Evolutionary conservation across 2,113 vertebrate species (phyloP).

Genomic region (Thomomys bottae): DNA sequence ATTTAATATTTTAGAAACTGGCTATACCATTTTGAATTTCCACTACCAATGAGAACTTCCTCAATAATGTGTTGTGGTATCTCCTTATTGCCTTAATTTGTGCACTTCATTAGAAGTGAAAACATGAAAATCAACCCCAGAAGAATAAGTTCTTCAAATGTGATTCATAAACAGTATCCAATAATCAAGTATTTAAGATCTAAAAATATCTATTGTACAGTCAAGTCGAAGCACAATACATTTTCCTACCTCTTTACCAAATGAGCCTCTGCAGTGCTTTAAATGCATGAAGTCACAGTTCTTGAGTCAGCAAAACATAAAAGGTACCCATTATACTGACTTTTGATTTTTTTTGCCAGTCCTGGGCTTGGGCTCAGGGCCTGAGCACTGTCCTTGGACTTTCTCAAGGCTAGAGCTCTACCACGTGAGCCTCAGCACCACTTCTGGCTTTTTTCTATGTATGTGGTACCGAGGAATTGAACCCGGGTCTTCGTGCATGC

Average conservation of each 20-base stretch:
- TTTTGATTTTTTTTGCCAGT: slow-evolving; percentile 27
- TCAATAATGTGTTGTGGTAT: neutral
- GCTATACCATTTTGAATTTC: neutral
- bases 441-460: no score
- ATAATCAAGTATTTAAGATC: neutral
- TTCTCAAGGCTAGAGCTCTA: no score
- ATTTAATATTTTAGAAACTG: neutral
- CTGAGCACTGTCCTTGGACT: no score
- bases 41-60: neutral
- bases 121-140: neutral
- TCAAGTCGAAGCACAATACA: neutral
- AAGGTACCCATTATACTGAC: neutral
- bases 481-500: no score
- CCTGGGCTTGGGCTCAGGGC: no score
- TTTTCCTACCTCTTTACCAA: neutral
- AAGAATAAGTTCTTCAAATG: neutral
- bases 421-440: no score
- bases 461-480: no score
- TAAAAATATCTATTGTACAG: no score
- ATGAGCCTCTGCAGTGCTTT: neutral
- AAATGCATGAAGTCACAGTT: neutral
- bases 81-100: neutral
- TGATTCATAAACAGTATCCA: neutral
- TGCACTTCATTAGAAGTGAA: neutral
- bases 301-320: neutral